Evolutionary conservation across 2,797 vertebrate species (phyloP), one percentile per base, ranked within the genome.

Genomic region (Euphonia xanthogaster): DNA sequence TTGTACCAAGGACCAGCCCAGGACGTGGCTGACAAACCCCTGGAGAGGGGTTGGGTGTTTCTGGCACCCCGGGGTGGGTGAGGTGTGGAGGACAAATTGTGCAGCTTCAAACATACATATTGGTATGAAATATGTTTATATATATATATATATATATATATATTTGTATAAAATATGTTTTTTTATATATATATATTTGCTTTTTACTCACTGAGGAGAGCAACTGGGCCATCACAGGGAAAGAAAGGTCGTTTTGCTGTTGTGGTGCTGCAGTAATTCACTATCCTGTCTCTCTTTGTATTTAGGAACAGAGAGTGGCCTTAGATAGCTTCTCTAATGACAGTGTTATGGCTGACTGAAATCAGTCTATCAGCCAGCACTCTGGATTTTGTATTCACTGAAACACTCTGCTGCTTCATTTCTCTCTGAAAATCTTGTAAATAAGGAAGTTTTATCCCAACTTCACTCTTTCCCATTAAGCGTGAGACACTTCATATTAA

Each of bases 41-140:
- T 40, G 61, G 65, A 42, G 44, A 33, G 37, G 17, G 5, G 1
- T 5, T 0, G 0, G 37, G 15, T 37, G 10, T 54, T 82, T 58
- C n/a, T 79, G 42, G 28, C 23, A 39, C 8, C 8, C 8, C 0
- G 1, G 48, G 12, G 3, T 20, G 19, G 10, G 16, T 37, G 27
- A 66, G 37, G 4, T n/a, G 7, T 17, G 62, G 40, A 68, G 40
- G 10, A 15, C 7, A 65, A 78, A 30, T 1, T 1, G 10, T 55
- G 7, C 21, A 23, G 10, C 50, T 58, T 67, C 37, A 62, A 57
- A 82, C 33, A 14, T 16, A 10, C 5, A 1, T 57, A 25, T 25
- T 16, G 24, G 24, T 39, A 12, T 68, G 24, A 53, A 47, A 33
- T 18, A 22, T 39, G 9, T 20, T 19, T 62, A 11, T 72, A 2